Percentiles rank a stretch among this genome's conserved stretches.
Evolutionary conservation across 2,888 invertebrate genomes (phyloP).

Genomic region (Sympetrum striolatum): DNA sequence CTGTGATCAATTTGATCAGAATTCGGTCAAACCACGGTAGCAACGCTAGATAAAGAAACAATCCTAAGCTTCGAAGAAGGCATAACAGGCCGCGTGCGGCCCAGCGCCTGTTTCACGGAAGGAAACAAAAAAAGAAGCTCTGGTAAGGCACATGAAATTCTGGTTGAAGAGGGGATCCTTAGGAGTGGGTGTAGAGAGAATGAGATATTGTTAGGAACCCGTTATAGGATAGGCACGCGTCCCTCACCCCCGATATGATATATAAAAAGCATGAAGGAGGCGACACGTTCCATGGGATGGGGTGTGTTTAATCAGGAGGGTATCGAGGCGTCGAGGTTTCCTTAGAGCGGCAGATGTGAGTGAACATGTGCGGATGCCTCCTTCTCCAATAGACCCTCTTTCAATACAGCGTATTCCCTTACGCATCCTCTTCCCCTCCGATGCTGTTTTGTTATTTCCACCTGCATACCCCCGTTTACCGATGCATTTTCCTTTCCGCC

Average conservation of each 20-base stretch:
- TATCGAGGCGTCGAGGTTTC: neutral
- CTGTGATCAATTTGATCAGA: too few species aligned
- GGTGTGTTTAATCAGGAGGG: neutral
- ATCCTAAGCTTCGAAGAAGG: neutral
- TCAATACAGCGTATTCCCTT: neutral
- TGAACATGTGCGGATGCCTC: neutral
- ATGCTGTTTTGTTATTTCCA: neutral
- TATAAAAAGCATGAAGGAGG: neutral
- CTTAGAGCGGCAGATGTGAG: constrained; percentile 4
- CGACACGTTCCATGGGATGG: neutral
- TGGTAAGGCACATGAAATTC: neutral
- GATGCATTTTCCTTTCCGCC: neutral
- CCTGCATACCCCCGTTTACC: too few species aligned
- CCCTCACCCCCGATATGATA: neutral
- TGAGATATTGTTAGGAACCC: neutral
- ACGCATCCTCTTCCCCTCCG: neutral
- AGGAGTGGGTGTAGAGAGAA: neutral
- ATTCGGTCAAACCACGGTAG: too few species aligned
- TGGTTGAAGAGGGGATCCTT: neutral
- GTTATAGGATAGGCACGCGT: neutral
- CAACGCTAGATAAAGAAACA: neutral
- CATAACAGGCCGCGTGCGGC: neutral
- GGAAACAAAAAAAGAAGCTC: neutral
- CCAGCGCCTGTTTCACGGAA: neutral
- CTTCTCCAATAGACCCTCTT: neutral